A percentile compares a stretch with the other conserved stretches of the same genome.
Evolutionary conservation across 53 echinoderm and acorn worm genomes (phyloP).

Genomic region (Astropecten irregularis): DNA sequence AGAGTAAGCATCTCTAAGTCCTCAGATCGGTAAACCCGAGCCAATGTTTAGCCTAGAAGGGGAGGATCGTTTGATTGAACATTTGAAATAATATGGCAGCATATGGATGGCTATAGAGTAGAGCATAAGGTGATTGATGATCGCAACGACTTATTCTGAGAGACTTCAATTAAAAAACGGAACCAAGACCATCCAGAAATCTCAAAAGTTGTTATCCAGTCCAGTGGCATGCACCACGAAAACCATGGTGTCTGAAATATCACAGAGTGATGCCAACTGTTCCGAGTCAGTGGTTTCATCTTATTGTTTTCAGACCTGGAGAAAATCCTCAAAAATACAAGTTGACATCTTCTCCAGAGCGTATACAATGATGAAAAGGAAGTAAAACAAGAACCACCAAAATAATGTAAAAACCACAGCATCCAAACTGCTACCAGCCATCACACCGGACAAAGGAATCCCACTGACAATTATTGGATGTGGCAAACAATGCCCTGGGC

Average conservation of each 20-base stretch:
- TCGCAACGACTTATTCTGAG: background rate
- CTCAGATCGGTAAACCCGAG: background rate
- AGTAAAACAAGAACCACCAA: background rate
- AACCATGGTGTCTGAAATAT: background rate
- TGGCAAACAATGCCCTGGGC: constrained; percentile 21
- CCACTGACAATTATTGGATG: constrained; percentile 13
- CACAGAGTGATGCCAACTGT: background rate
- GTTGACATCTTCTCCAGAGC: background rate
- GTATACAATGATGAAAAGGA: constrained; percentile 30
- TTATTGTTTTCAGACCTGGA: constrained; percentile 12
- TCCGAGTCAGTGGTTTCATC: background rate
- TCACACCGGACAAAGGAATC: background rate
- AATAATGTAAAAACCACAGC: background rate
- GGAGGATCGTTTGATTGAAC: background rate
- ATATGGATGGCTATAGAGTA: background rate
- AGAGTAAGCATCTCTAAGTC: background rate
- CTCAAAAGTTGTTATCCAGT: too few species aligned
- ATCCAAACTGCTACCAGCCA: background rate
- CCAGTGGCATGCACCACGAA: background rate
- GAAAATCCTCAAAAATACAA: constrained; percentile 9
- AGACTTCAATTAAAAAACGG: too few species aligned
- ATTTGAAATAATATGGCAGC: constrained; percentile 6
- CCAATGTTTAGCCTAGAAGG: background rate
- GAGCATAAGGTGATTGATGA: background rate
- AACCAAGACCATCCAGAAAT: too few species aligned